These are phyloP conservation scores for Adoxophyes honmai DNA, from an alignment of 1,140 invertebrate species.

Conservation along the genomic window DNA sequence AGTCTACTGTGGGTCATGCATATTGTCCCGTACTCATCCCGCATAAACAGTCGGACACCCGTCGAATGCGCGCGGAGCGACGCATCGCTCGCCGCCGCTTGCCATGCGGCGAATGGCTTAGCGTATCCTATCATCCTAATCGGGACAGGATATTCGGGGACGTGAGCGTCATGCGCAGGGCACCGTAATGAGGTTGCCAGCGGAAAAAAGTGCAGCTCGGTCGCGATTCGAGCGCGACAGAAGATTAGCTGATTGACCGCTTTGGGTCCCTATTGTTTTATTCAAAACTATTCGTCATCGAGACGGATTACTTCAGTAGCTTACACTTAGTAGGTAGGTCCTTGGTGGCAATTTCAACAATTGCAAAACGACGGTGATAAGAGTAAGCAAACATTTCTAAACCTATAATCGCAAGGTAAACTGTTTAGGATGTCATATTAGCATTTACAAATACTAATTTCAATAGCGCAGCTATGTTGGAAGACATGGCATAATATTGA, in stretches of 20 bases:
- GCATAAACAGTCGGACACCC: slow-evolving; percentile 35
- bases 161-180: slow-evolving; percentile 6
- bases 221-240: background rate
- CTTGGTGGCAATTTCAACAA: too few relatives aligned
- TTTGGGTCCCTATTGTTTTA: background rate
- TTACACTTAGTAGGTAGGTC: too few relatives aligned
- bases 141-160: slow-evolving; percentile 6
- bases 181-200: slow-evolving; percentile 2
- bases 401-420: too few relatives aligned
- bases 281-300: background rate
- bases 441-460: too few relatives aligned
- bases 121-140: slow-evolving; percentile 11
- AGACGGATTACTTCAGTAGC: too few relatives aligned
- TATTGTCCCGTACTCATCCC: slow-evolving; percentile 43
- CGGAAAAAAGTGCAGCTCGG: background rate
- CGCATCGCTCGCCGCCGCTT: slow-evolving; percentile 23
- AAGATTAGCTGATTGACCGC: background rate
- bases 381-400: too few relatives aligned
- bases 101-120: background rate
- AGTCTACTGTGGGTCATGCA: slow-evolving; percentile 60
- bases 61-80: slow-evolving; percentile 23
- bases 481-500: too few relatives aligned
- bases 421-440: too few relatives aligned
- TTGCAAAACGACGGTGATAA: too few relatives aligned
- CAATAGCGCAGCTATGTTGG: too few relatives aligned